Evolutionary conservation across 2,797 vertebrate genomes (phyloP).

Genomic region (Oceanodroma leucorhoa): DNA sequence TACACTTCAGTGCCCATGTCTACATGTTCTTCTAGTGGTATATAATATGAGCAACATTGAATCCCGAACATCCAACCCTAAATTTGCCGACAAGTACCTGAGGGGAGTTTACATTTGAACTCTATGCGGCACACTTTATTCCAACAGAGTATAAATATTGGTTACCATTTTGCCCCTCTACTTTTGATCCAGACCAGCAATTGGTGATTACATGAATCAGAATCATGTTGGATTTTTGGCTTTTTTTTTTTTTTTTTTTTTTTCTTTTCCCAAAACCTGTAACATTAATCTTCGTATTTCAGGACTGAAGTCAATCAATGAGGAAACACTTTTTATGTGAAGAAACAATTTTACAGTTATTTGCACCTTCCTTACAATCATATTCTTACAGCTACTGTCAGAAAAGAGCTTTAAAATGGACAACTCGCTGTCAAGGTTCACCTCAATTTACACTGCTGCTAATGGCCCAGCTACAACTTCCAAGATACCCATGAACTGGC

Average conservation of each 20-base stretch:
- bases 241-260: too few species aligned
- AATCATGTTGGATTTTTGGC: rapidly evolving
- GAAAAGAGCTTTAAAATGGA: neutral
- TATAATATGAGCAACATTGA: rapidly evolving
- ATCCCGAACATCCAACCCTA: neutral
- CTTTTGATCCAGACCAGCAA: neutral
- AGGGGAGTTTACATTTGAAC: neutral
- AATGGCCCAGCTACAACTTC: neutral
- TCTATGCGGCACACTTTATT: neutral
- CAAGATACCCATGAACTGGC: neutral
- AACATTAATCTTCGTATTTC: neutral
- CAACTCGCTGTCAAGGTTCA: neutral
- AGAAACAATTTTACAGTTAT: neutral
- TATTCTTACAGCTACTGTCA: neutral
- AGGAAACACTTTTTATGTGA: neutral
- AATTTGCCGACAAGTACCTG: neutral
- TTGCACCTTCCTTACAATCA: neutral
- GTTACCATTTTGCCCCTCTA: neutral
- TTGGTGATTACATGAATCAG: neutral
- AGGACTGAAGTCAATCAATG: neutral
- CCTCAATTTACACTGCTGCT: neutral
- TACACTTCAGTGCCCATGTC: neutral
- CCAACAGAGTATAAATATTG: rapidly evolving
- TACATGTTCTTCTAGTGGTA: neutral
- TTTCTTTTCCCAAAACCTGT: neutral